Evolutionary conservation across 2,888 invertebrate species (phyloP).

Genomic region (Hyles lineata): DNA sequence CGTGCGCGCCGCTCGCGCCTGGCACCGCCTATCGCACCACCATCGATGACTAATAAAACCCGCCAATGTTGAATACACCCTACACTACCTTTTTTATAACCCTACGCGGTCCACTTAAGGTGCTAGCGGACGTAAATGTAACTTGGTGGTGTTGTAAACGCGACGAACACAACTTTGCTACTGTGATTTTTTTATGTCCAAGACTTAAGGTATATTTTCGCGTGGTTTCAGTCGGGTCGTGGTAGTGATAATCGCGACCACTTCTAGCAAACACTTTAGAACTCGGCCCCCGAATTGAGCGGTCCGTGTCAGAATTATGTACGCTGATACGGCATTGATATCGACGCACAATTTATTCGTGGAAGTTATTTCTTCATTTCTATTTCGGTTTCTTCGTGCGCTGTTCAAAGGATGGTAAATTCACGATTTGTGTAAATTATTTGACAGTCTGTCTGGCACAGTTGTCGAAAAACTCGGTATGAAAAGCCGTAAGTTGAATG

Average conservation of each 20-base stretch:
- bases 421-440: too few relatives aligned
- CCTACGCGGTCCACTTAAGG: constrained; percentile 39
- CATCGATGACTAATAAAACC: constrained; percentile 84
- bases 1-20: constrained; percentile 83
- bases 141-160: constrained; percentile 62
- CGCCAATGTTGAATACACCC: constrained; percentile 47
- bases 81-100: constrained; percentile 37
- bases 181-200: constrained; percentile 51
- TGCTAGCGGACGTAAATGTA: constrained; percentile 39
- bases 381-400: constrained; percentile 60
- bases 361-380: constrained; percentile 72
- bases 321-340: constrained; percentile 58
- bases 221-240: constrained; percentile 48
- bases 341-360: constrained; percentile 76
- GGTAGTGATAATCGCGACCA: constrained; percentile 76
- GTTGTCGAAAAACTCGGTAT: too few relatives aligned
- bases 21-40: constrained; percentile 81
- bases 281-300: constrained; percentile 80
- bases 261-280: constrained; percentile 82
- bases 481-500: too few relatives aligned
- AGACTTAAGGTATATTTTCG: constrained; percentile 54
- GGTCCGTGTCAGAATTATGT: constrained; percentile 78
- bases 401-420: background rate
- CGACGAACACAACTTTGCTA: constrained; percentile 54
- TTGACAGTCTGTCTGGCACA: too few relatives aligned